A percentile compares a stretch with the other conserved stretches of the same genome.
These are phyloP conservation scores for Mallateleia sp. DNA, from an alignment of 2,888 invertebrate genomes.

Conservation along the genomic window DNA sequence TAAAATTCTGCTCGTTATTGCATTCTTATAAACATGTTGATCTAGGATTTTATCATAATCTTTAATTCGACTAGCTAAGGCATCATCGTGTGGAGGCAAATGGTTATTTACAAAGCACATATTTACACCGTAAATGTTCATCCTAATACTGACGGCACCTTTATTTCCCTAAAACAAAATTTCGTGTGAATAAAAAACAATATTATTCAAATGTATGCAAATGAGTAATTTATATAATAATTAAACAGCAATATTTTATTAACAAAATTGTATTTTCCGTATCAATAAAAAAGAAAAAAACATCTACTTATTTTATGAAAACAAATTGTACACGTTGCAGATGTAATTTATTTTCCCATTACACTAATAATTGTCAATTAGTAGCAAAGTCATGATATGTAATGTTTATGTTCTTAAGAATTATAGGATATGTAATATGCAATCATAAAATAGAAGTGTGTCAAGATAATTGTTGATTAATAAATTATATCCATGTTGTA, in stretches of 20 bases:
- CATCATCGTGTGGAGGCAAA: conserved; percentile 96
- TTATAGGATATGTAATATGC: not conserved
- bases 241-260: no score
- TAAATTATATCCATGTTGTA: no score
- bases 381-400: conserved; percentile 13
- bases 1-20: conserved; percentile 95
- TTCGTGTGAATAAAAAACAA: not conserved
- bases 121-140: conserved; percentile 97
- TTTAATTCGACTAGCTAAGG: conserved; percentile 95
- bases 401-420: conserved; percentile 19
- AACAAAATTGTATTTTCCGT: no score
- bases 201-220: no score
- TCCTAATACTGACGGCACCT: conserved; percentile 97
- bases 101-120: conserved; percentile 97
- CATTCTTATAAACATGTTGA: conserved; percentile 94
- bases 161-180: conserved; percentile 96
- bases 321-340: not conserved
- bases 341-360: not conserved
- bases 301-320: not conserved
- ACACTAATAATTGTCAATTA: not conserved
- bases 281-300: no score
- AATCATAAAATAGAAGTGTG: not conserved
- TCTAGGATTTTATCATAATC: conserved; percentile 97
- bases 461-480: conserved; percentile 3
- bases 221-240: no score